Evolutionary conservation across 2,888 invertebrate genomes (phyloP).

Genomic region (Sipunculus nudus): DNA sequence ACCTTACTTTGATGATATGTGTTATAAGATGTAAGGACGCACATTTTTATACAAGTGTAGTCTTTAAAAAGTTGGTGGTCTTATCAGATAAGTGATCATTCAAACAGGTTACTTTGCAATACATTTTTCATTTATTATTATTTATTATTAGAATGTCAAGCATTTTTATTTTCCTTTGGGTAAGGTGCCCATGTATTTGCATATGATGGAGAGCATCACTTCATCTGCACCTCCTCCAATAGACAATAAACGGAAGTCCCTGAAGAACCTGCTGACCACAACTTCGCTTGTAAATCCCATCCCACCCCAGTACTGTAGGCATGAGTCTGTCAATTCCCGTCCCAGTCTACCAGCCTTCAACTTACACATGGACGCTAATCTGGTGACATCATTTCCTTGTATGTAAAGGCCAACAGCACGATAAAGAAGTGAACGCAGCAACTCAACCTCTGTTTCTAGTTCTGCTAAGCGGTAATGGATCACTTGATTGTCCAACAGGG

Average conservation of each 20-base stretch:
- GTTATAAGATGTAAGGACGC: too few relatives aligned
- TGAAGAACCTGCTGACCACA: constrained; percentile 63
- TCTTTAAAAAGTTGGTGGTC: too few relatives aligned
- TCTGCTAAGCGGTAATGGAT: constrained; percentile 71
- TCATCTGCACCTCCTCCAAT: constrained; percentile 73
- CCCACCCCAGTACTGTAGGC: constrained; percentile 72
- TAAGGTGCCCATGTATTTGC: constrained; percentile 74
- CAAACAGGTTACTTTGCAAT: too few relatives aligned
- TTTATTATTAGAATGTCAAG: too few relatives aligned
- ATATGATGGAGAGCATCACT: constrained; percentile 71
- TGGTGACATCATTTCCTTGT: constrained; percentile 69
- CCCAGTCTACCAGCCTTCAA: constrained; percentile 69
- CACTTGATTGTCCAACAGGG: constrained; percentile 65
- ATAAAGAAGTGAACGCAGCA: constrained; percentile 68
- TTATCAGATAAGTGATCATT: too few relatives aligned
- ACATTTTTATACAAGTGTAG: too few relatives aligned
- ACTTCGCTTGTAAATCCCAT: constrained; percentile 71
- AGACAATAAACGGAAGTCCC: constrained; percentile 69
- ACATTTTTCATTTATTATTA: too few relatives aligned
- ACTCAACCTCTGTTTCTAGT: constrained; percentile 70
- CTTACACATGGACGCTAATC: constrained; percentile 71
- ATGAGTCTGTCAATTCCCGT: constrained; percentile 69
- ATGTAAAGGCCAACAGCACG: constrained; percentile 66
- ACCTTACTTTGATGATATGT: too few relatives aligned
- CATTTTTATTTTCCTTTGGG: constrained; percentile 43